Conservation (phyloP, 2,797 vertebrate genomes). For the Holocentrus rufus region DNA sequence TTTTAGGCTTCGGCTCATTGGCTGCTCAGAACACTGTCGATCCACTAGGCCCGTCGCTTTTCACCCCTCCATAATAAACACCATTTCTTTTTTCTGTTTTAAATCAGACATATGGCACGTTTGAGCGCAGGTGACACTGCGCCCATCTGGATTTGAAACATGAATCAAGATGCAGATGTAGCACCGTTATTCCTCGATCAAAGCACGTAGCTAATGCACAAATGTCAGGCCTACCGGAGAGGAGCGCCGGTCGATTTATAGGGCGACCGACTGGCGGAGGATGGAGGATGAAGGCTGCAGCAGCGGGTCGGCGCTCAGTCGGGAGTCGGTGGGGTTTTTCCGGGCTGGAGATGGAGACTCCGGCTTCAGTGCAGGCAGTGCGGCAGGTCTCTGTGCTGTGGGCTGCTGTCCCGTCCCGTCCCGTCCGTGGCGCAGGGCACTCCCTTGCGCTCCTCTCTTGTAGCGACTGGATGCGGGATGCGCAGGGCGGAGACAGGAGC, state of each 20-base stretch:
- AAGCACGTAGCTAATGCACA: background rate
- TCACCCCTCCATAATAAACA: background rate
- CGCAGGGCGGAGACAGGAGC: conserved; percentile 53
- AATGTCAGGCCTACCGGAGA: conserved; percentile 58
- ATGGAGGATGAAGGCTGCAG: conserved; percentile 19
- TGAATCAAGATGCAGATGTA: background rate
- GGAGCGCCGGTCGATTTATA: conserved; percentile 47
- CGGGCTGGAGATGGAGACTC: conserved; percentile 28
- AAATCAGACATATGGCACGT: no score
- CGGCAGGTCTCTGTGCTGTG: background rate
- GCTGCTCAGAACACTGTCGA: background rate
- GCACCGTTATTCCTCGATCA: conserved; percentile 15
- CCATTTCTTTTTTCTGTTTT: no score
- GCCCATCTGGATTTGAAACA: background rate
- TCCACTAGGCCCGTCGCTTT: background rate
- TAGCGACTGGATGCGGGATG: conserved; percentile 67
- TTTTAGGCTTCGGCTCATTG: background rate
- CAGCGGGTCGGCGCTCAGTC: conserved; percentile 10
- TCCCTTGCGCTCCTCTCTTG: conserved; percentile 65
- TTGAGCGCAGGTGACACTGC: no score
- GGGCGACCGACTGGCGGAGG: conserved; percentile 37
- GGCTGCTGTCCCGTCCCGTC: no score
- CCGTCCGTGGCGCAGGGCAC: conserved; percentile 43
- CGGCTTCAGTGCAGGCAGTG: conserved; percentile 23
- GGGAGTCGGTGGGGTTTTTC: conserved; percentile 31